phyloP scores from a whole-genome alignment of 2,113 vertebrate genomes.

The Podarcis cretensis region DNA sequence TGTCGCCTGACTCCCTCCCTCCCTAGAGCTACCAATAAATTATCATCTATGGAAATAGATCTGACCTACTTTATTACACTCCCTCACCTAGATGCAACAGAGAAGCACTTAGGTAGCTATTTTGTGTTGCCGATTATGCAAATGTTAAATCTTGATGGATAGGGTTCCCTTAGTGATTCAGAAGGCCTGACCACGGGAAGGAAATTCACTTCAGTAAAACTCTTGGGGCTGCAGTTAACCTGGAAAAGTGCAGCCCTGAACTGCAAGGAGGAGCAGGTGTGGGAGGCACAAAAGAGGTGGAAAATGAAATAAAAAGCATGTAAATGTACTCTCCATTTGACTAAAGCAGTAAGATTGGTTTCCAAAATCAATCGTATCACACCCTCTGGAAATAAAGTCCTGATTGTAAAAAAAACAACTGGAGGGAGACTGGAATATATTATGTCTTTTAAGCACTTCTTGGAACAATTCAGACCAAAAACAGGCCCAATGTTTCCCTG shows the following conservation, averaged over 20 bases:
- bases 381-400: background rate
- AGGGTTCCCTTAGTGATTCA: background rate
- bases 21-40: background rate
- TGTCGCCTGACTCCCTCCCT: background rate
- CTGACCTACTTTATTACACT: background rate
- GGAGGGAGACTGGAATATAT: background rate
- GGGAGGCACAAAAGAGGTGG: background rate
- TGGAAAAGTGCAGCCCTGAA: slow-evolving; percentile 38
- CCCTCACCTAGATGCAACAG: background rate
- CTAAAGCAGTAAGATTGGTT: slow-evolving; percentile 5
- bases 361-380: slow-evolving; percentile 25
- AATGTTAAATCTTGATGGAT: background rate
- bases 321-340: background rate
- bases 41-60: slow-evolving; percentile 23
- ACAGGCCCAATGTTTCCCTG: no score
- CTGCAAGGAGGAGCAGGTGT: slow-evolving; percentile 3
- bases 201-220: slow-evolving; percentile 23
- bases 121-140: slow-evolving; percentile 28
- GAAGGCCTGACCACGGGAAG: slow-evolving; percentile 10
- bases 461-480: background rate
- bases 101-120: slow-evolving; percentile 17
- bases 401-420: background rate
- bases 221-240: slow-evolving; percentile 34
- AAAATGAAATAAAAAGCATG: slow-evolving; percentile 1
- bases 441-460: background rate